phyloP scores from a whole-genome alignment of 2,113 vertebrate species.

The Lycaon pictus region DNA sequence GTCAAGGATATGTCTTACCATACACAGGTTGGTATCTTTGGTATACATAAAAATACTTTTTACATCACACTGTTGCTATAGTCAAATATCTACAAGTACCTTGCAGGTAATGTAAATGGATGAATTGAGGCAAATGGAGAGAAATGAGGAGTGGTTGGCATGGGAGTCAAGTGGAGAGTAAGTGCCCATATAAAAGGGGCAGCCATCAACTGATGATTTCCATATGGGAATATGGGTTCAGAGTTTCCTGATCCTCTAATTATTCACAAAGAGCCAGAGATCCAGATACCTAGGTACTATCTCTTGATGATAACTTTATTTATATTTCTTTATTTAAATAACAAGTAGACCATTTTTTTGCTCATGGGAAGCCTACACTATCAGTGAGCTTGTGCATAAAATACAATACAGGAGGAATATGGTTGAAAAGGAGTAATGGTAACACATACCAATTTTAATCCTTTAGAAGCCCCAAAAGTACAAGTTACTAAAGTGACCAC shows the following conservation, averaged over 20 bases:
- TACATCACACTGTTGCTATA: background rate
- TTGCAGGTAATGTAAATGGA: background rate
- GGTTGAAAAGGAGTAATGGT: background rate
- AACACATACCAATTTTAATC: background rate
- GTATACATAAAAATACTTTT: background rate
- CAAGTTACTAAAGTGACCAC: background rate
- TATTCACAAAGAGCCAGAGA: background rate
- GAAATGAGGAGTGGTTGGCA: background rate
- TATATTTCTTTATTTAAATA: slow-evolving; percentile 11
- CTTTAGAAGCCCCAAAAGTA: background rate
- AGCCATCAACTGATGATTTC: background rate
- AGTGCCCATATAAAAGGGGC: background rate
- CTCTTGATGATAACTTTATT: background rate
- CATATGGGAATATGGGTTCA: background rate
- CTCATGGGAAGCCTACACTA: background rate
- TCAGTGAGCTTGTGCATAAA: background rate
- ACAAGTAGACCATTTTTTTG: background rate
- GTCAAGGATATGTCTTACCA: background rate
- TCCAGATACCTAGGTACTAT: background rate
- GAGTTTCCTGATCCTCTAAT: background rate
- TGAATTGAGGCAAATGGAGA: background rate
- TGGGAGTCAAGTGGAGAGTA: background rate
- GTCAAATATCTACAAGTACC: background rate
- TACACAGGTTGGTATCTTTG: background rate
- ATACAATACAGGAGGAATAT: background rate